Conservation (phyloP, 1,140 invertebrate species). For the Drosophila ananassae region DNA sequence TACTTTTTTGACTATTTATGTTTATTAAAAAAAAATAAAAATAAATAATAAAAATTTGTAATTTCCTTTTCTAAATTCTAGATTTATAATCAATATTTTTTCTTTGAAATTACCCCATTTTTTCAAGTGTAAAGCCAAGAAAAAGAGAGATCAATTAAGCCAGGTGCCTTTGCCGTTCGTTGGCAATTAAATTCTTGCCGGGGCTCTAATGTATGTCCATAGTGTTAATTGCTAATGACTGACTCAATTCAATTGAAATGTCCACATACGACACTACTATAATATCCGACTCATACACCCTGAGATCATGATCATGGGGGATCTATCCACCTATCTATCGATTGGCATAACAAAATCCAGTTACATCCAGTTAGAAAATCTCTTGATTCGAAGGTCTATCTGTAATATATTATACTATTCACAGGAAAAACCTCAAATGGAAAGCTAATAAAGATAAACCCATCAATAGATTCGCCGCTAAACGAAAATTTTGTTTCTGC, state of each 20-base stretch:
- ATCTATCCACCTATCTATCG: too few relatives aligned
- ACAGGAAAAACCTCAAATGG: conserved; percentile 2
- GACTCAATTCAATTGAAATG: conserved; percentile 52
- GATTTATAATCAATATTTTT: not conserved
- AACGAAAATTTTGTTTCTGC: conserved; percentile 15
- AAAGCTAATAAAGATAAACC: not conserved
- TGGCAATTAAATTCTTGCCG: conserved; percentile 48
- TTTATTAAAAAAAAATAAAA: not conserved
- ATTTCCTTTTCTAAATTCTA: too few relatives aligned
- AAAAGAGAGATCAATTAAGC: conserved; percentile 42
- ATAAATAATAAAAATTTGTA: not conserved
- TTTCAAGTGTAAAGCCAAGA: not conserved
- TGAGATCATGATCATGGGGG: not conserved
- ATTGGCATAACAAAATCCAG: conserved; percentile 20
- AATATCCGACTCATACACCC: conserved; percentile 43
- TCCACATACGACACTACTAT: conserved; percentile 33
- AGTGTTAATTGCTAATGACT: conserved; percentile 58
- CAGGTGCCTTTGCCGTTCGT: conserved; percentile 13
- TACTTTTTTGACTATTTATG: too few relatives aligned
- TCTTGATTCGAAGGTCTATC: conserved; percentile 4
- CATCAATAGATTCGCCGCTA: conserved; percentile 3
- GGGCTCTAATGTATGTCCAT: conserved; percentile 45
- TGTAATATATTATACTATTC: not conserved
- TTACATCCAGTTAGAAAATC: conserved; percentile 28
- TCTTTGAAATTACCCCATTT: not conserved